Evolutionary conservation across 1,140 invertebrate genomes (phyloP), one percentile per base, ranked within the genome.

Genomic region (Adelges cooleyi): DNA sequence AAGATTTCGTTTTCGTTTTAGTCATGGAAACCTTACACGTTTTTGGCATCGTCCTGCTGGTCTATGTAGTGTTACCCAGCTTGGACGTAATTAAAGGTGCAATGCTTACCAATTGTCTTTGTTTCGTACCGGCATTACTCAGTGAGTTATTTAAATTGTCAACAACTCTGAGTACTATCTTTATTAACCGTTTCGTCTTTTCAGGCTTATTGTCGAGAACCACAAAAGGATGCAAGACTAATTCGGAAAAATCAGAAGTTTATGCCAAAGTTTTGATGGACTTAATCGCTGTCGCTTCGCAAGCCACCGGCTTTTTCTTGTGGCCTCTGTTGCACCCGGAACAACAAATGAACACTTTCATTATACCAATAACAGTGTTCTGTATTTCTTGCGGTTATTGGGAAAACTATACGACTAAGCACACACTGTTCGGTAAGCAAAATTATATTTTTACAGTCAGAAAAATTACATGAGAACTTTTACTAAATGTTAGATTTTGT

Each of bases 21-120:
- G 69, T 91, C 13, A 85, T 92, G 72, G 93, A 97, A 77, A 86
- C 88, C 1, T 77, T 90, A 11, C 92, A 95, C 72, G 86, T 88
- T 0, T 76, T 92, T 50, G 95, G 95, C 1, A 73, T 95, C 33
- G 86, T 85, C 3, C 72, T 95, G 20, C 76, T 97, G 67, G 84
- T 94, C 67, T 92, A 93, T 71, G 81, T 86, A 27, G 84, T 97
- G 36, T 78, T 97, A 5, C 94, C 95, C 1, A 85, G 92, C 71
- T 74, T 96, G 33, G 91, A 97, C 75, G 90, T 92, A 22, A 84
- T 95, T 36, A 89, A 92, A 76, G 92, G 89, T 3, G 86, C 91
- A 10, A 92, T 96, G 87, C 77, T 96, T 25, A 93, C 94, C 8
- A 95, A 94, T 75, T 95, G 90, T 71, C 82, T 96, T 17, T 95